A percentile compares a stretch with the other conserved stretches of the same genome.
Conservation (phyloP, 2,797 vertebrate genomes). For the Oophaga sylvatica region DNA sequence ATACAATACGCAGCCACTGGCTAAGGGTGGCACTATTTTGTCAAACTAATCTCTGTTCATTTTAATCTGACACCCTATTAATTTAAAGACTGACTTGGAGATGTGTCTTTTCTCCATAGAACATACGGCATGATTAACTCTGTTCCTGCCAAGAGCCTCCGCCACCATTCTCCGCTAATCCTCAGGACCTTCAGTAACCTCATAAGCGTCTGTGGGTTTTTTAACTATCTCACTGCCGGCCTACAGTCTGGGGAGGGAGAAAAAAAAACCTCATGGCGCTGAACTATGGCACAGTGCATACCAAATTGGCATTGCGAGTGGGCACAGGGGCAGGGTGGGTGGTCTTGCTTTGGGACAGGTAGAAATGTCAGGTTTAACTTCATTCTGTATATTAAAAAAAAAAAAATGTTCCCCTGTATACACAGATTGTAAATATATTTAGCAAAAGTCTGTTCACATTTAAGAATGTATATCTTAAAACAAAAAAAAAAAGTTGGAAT, state of each 20-base stretch:
- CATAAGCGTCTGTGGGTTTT: background rate
- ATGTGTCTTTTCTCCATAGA: background rate
- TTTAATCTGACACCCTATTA: background rate
- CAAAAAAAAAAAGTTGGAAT: slow-evolving; percentile 54
- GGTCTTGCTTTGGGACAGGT: slow-evolving; percentile 30
- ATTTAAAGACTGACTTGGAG: background rate
- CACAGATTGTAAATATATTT: slow-evolving; percentile 62
- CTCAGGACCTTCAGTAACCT: slow-evolving; percentile 42
- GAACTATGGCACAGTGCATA: too few relatives aligned
- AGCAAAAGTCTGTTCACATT: slow-evolving; percentile 59
- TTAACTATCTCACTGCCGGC: slow-evolving; percentile 22
- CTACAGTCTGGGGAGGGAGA: background rate
- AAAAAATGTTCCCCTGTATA: slow-evolving; percentile 38
- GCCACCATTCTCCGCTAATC: slow-evolving; percentile 8
- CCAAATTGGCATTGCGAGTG: slow-evolving; percentile 12
- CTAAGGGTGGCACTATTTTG: background rate
- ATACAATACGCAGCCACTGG: background rate
- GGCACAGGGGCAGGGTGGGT: slow-evolving; percentile 5
- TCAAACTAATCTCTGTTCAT: background rate
- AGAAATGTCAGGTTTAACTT: slow-evolving; percentile 50
- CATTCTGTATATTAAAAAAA: slow-evolving; percentile 40
- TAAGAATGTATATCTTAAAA: slow-evolving; percentile 62
- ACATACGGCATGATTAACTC: slow-evolving; percentile 10
- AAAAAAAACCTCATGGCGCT: background rate
- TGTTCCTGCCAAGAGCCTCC: slow-evolving; percentile 40